Evolutionary conservation across 2,797 vertebrate genomes (phyloP).

Genomic region (Melanotaenia boesemani): DNA sequence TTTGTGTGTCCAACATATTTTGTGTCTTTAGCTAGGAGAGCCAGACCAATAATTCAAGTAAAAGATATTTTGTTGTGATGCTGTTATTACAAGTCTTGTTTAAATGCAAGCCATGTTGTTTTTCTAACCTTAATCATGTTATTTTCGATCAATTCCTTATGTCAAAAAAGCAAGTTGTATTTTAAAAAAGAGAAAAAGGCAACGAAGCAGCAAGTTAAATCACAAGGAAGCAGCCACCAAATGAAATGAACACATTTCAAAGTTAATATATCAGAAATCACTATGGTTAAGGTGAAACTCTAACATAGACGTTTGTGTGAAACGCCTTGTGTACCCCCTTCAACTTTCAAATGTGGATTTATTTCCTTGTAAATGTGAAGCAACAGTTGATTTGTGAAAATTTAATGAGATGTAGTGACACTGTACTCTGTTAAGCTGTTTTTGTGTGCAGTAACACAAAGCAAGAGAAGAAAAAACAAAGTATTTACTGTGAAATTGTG

Average conservation of each 20-base stretch:
- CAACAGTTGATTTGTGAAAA: not conserved
- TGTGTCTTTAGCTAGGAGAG: not conserved
- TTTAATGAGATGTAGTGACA: not conserved
- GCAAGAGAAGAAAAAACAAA: not conserved
- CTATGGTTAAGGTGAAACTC: not conserved
- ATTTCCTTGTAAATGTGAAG: not conserved
- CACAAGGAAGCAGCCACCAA: not conserved
- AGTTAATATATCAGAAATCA: not conserved
- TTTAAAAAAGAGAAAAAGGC: not conserved
- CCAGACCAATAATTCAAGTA: not conserved
- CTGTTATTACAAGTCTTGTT: not conserved
- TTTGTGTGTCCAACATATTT: not conserved
- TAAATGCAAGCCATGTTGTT: not conserved
- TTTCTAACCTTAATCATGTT: not conserved
- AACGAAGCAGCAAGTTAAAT: not conserved
- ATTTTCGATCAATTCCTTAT: not conserved
- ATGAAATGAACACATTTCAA: not conserved
- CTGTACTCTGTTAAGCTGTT: not conserved
- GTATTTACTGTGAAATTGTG: not conserved
- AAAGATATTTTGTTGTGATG: not conserved
- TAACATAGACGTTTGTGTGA: not conserved
- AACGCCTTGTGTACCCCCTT: not conserved
- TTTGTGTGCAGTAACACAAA: not conserved
- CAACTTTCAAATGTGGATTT: not conserved
- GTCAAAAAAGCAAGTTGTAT: not conserved